Percentiles rank a stretch among this genome's conserved stretches.
Conservation (phyloP, 2,113 vertebrate species). For the Corythaeola cristata region DNA sequence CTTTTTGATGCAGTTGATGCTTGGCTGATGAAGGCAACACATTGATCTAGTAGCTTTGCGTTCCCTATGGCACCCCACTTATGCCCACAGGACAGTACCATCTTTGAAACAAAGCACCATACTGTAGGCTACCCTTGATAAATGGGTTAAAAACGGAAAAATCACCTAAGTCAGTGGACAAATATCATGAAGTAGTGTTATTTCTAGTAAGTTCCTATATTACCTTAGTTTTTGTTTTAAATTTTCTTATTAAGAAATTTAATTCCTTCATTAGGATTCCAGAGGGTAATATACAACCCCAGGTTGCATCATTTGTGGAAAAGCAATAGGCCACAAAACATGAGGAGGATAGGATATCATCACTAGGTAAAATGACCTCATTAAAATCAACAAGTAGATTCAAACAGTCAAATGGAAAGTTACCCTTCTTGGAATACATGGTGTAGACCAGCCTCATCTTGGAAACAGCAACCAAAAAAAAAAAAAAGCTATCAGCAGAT, state of each 20-base stretch:
- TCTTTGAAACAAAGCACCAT: neutral
- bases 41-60: neutral
- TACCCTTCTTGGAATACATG: neutral
- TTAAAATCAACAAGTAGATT: neutral
- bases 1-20: neutral
- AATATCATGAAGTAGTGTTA: neutral
- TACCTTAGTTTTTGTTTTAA: neutral
- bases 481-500: neutral
- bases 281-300: neutral
- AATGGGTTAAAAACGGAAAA: neutral
- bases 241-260: neutral
- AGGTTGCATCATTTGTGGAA: neutral
- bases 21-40: neutral
- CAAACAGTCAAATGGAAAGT: neutral
- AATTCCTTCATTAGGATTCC: neutral
- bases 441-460: neutral
- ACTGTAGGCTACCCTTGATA: neutral
- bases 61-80: neutral
- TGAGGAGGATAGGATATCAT: neutral
- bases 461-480: neutral
- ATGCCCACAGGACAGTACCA: fast-evolving
- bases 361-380: neutral
- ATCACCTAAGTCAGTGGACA: neutral
- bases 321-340: neutral
- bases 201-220: neutral